Evolutionary conservation across 2,797 vertebrate species (phyloP).

Genomic region (Notoglanidium macrostoma): DNA sequence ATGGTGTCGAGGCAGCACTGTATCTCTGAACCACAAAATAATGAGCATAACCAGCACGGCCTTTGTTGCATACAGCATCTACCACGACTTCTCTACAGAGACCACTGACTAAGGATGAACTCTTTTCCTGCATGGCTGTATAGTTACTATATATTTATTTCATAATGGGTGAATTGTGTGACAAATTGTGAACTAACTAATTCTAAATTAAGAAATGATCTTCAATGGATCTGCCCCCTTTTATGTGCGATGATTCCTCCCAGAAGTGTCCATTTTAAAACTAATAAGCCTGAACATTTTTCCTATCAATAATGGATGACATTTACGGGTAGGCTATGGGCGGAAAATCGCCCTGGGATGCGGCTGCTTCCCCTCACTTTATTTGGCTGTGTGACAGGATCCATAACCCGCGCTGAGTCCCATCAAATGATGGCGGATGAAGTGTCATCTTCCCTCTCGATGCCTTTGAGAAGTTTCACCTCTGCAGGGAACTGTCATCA

Average conservation of each 20-base stretch:
- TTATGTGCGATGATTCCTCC: constrained; percentile 31
- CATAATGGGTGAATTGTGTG: background rate
- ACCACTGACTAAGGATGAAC: background rate
- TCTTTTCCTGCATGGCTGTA: constrained; percentile 1
- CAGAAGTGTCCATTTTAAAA: constrained; percentile 47
- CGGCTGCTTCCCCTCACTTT: constrained; percentile 54
- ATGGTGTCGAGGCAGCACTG: constrained; percentile 38
- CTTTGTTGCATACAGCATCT: constrained; percentile 27
- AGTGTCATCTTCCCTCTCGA: constrained; percentile 62
- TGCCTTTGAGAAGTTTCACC: constrained; percentile 60
- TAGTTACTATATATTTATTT: background rate
- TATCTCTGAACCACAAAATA: constrained; percentile 47
- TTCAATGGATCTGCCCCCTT: background rate
- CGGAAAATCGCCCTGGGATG: constrained; percentile 54
- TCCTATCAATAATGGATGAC: constrained; percentile 62
- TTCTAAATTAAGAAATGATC: constrained; percentile 1
- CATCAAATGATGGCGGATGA: constrained; percentile 62
- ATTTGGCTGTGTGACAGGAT: constrained; percentile 63
- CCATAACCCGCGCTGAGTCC: constrained; percentile 62
- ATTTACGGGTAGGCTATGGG: constrained; percentile 57
- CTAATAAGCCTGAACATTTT: constrained; percentile 49
- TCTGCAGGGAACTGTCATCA: constrained; percentile 64
- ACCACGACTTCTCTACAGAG: constrained; percentile 10
- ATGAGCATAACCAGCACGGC: constrained; percentile 46
- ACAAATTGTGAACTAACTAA: constrained; percentile 4